Percentiles rank a stretch among this genome's conserved stretches.
These are phyloP conservation scores for Amblyteles armatorius DNA, from an alignment of 2,888 invertebrate species.

Conservation along the genomic window DNA sequence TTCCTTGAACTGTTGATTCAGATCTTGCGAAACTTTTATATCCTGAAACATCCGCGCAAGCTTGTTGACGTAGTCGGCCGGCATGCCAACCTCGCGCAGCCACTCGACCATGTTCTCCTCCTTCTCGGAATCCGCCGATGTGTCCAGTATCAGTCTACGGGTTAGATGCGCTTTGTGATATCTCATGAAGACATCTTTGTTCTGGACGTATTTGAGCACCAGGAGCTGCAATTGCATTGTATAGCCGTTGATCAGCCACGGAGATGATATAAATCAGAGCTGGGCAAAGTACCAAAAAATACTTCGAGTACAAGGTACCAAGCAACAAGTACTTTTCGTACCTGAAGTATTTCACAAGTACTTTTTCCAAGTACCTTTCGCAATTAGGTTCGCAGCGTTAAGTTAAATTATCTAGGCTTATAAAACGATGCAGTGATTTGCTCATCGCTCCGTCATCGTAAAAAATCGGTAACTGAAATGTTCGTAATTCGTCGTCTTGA, in stretches of 20 bases:
- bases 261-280: not conserved
- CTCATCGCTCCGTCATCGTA: too few species aligned
- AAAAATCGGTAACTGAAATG: too few species aligned
- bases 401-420: too few species aligned
- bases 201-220: conserved; percentile 99
- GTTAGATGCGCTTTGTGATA: conserved; percentile 99
- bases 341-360: too few species aligned
- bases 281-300: too few species aligned
- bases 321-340: too few species aligned
- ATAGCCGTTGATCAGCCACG: not conserved
- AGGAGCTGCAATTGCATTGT: conserved; percentile 87
- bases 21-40: conserved; percentile 98
- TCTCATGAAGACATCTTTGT: conserved; percentile 99
- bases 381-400: conserved; percentile 40
- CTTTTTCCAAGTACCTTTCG: conserved; percentile 48
- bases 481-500: too few species aligned
- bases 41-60: conserved; percentile 99
- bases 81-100: conserved; percentile 99
- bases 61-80: conserved; percentile 99
- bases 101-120: conserved; percentile 99
- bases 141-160: conserved; percentile 97
- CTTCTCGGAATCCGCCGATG: conserved; percentile 99
- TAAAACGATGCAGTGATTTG: too few species aligned
- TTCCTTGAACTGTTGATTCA: conserved; percentile 96
- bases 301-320: too few species aligned